Conservation (phyloP, 2,797 vertebrate species). For the Argyrosomus regius region DNA sequence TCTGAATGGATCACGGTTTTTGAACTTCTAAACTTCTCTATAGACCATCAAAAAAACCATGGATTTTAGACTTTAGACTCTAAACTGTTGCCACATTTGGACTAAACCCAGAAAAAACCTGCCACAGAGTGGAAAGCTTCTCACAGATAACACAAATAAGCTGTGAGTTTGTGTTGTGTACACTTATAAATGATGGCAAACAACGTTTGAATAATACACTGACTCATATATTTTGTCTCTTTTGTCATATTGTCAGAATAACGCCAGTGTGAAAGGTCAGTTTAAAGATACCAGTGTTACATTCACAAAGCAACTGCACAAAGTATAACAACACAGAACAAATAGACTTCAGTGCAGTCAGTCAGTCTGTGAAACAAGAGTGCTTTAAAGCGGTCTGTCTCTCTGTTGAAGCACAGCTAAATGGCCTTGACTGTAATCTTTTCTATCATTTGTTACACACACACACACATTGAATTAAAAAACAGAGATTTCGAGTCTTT, state of each 20-base stretch:
- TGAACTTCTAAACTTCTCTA: neutral
- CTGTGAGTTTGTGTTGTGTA: too few relatives aligned
- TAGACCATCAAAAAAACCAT: neutral
- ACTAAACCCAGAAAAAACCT: neutral
- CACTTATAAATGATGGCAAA: slow-evolving; percentile 2
- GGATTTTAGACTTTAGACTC: slow-evolving; percentile 4
- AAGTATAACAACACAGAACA: slow-evolving; percentile 52
- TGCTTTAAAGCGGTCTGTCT: slow-evolving; percentile 56
- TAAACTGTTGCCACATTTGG: neutral
- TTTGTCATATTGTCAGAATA: slow-evolving; percentile 32
- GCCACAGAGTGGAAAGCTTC: neutral
- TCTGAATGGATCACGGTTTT: neutral
- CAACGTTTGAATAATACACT: slow-evolving; percentile 5
- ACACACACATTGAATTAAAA: slow-evolving; percentile 8
- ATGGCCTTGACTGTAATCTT: slow-evolving; percentile 62
- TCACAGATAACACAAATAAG: slow-evolving; percentile 15
- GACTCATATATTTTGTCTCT: slow-evolving; percentile 16
- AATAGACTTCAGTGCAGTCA: slow-evolving; percentile 62
- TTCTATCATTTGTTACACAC: slow-evolving; percentile 57
- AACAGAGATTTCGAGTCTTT: slow-evolving; percentile 45
- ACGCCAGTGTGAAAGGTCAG: slow-evolving; percentile 26
- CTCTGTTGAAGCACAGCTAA: slow-evolving; percentile 48
- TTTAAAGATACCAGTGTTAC: slow-evolving; percentile 53
- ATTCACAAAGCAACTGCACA: slow-evolving; percentile 25
- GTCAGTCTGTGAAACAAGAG: slow-evolving; percentile 50